Percentiles rank a stretch among this genome's conserved stretches.
These are phyloP conservation scores for Anastrepha ludens DNA, from an alignment of 1,140 invertebrate genomes.

Conservation along the genomic window DNA sequence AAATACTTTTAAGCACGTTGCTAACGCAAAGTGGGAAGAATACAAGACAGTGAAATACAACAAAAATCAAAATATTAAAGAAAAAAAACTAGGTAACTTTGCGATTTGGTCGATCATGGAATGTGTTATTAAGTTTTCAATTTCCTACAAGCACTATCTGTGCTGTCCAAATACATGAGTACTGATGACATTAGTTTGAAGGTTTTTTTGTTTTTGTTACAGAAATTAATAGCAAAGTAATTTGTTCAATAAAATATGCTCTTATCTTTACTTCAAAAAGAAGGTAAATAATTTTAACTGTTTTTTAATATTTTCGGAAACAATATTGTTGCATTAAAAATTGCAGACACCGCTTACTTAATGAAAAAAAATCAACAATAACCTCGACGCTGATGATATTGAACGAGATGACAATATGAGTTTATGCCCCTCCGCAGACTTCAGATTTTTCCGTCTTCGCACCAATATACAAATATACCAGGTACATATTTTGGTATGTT, in stretches of 20 bases:
- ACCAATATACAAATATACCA: background rate
- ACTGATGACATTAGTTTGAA: background rate
- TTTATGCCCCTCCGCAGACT: background rate
- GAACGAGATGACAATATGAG: background rate
- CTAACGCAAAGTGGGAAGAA: background rate
- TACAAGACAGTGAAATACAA: background rate
- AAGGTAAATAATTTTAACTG: background rate
- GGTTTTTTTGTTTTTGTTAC: background rate
- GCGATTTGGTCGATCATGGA: background rate
- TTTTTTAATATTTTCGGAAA: background rate
- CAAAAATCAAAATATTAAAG: background rate
- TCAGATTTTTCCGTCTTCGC: background rate
- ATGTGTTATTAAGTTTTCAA: slow-evolving; percentile 16
- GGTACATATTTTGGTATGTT: background rate
- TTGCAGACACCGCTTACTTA: slow-evolving; percentile 32
- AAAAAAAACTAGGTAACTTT: background rate
- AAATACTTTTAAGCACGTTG: background rate
- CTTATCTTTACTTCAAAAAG: background rate
- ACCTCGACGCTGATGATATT: slow-evolving; percentile 17
- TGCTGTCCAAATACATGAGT: background rate
- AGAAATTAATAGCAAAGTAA: background rate
- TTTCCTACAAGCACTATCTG: too few species aligned
- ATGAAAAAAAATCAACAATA: slow-evolving; percentile 21
- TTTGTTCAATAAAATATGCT: background rate
- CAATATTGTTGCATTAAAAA: slow-evolving; percentile 14